A percentile compares a stretch with the other conserved stretches of the same genome.
Conservation (phyloP, 2,888 invertebrate genomes). For the Cetonia aurata region DNA sequence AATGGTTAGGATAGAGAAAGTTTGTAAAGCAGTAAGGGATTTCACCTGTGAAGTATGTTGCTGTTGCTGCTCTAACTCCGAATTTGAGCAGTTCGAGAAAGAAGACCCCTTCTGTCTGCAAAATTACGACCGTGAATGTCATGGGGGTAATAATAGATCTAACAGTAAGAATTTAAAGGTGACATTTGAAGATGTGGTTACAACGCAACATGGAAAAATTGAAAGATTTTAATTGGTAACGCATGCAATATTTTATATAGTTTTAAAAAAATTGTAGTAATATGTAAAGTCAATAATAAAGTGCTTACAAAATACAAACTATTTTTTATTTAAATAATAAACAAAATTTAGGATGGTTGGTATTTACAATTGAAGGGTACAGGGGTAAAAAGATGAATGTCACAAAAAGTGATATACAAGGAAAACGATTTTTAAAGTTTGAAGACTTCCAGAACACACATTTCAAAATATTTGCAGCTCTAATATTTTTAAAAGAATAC, state of each 20-base stretch:
- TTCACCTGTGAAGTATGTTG: conserved; percentile 62
- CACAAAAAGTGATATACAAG: too few species aligned
- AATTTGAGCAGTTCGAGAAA: conserved; percentile 64
- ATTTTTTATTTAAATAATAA: too few species aligned
- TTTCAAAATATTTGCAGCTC: too few species aligned
- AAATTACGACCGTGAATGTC: conserved; percentile 13
- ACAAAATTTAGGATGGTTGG: too few species aligned
- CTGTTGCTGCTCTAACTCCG: conserved; percentile 61
- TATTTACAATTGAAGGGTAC: too few species aligned
- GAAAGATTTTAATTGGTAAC: conserved; percentile 3
- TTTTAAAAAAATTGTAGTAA: background rate
- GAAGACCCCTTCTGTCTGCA: conserved; percentile 56
- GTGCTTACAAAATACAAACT: too few species aligned
- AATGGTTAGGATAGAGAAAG: conserved; percentile 57
- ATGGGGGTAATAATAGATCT: background rate
- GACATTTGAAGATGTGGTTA: conserved; percentile 17
- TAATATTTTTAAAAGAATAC: too few species aligned
- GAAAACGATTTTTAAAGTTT: too few species aligned
- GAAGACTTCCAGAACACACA: too few species aligned
- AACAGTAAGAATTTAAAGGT: background rate
- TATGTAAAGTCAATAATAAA: too few species aligned
- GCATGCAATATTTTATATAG: conserved; percentile 6
- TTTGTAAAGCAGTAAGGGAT: conserved; percentile 54
- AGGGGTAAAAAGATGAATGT: too few species aligned
- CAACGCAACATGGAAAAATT: background rate